Percentiles rank a stretch among this genome's conserved stretches.
Evolutionary conservation across 2,113 vertebrate genomes (phyloP).

Genomic region (Platysteira castanea): DNA sequence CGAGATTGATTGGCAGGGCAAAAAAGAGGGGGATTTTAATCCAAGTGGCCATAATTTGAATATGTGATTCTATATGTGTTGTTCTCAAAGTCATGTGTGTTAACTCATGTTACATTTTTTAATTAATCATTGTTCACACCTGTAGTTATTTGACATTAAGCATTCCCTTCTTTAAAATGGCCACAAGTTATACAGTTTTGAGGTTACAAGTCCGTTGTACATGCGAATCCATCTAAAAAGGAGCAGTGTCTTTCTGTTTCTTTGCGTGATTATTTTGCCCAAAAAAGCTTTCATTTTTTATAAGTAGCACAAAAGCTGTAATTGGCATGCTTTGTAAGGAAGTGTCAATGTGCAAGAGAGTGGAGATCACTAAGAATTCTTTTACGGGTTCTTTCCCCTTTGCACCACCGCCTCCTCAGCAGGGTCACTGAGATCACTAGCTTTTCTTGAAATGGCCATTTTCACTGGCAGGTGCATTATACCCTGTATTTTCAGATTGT

Average conservation of each 20-base stretch:
- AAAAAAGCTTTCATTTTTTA: constrained; percentile 95
- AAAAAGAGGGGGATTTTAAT: background rate
- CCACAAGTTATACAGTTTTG: constrained; percentile 72
- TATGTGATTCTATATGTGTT: background rate
- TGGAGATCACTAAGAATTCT: constrained; percentile 96
- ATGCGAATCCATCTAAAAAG: constrained; percentile 77
- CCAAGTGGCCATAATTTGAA: background rate
- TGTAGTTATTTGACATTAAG: constrained; percentile 68
- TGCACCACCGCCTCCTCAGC: constrained; percentile 85
- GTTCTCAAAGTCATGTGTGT: constrained; percentile 20
- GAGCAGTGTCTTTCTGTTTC: constrained; percentile 79
- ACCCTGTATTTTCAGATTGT: constrained; percentile 99
- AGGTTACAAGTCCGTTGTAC: constrained; percentile 80
- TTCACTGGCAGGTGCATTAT: constrained; percentile 99
- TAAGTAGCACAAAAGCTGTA: constrained; percentile 99
- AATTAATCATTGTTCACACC: constrained; percentile 60
- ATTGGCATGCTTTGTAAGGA: constrained; percentile 98
- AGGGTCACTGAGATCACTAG: constrained; percentile 99
- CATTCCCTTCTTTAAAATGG: constrained; percentile 66
- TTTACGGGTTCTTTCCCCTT: constrained; percentile 92
- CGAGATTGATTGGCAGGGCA: background rate
- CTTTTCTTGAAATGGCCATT: constrained; percentile 99
- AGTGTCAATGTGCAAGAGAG: constrained; percentile 96
- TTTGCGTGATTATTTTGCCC: constrained; percentile 82
- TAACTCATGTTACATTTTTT: constrained; percentile 42